Evolutionary conservation across 2,113 vertebrate genomes (phyloP).

Genomic region (Prionailurus viverrinus): DNA sequence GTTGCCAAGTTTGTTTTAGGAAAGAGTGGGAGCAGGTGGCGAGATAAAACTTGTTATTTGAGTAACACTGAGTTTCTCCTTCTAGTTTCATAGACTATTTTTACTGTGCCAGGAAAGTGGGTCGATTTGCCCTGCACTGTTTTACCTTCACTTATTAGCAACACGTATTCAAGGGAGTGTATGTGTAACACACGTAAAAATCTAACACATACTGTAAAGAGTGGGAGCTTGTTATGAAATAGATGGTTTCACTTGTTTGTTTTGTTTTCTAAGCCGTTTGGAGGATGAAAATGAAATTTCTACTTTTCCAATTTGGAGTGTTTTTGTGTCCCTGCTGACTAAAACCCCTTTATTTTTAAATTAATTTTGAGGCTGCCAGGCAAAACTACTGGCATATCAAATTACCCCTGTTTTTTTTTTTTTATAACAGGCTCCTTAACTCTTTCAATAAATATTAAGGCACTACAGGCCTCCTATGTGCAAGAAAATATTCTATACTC

Average conservation of each 20-base stretch:
- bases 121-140: not conserved
- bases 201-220: not conserved
- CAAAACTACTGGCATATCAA: conserved; percentile 12
- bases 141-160: not conserved
- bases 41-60: conserved; percentile 51
- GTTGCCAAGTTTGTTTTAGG: conserved; percentile 47
- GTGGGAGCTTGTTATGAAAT: not conserved
- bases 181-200: not conserved
- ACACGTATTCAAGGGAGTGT: not conserved
- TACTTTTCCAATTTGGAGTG: not conserved
- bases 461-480: not conserved
- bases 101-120: conserved; percentile 23
- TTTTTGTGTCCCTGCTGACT: not conserved
- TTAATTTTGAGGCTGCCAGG: conserved; percentile 15
- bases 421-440: not conserved
- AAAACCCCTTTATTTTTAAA: not conserved
- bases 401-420: conserved; percentile 2
- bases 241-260: not conserved
- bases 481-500: not conserved
- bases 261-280: conserved; percentile 16
- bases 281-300: not conserved
- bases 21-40: not conserved
- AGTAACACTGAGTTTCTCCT: not conserved
- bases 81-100: not conserved
- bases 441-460: not conserved